A percentile compares a stretch with the other conserved stretches of the same genome.
Evolutionary conservation across 2,113 vertebrate genomes (phyloP).

Genomic region (Indicator indicator): DNA sequence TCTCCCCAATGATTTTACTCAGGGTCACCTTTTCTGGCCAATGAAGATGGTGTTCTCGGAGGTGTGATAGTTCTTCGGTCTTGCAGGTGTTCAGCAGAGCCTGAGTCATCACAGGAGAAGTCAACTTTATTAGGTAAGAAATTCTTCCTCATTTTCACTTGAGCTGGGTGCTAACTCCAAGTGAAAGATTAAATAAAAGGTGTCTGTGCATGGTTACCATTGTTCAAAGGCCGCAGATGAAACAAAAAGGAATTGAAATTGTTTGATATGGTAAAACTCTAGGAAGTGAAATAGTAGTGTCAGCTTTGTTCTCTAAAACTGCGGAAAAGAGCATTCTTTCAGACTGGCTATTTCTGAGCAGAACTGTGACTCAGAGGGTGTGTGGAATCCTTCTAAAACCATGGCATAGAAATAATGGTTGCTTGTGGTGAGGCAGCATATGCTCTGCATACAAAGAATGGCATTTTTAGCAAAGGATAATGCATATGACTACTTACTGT

Average conservation of each 20-base stretch:
- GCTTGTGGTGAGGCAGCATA: neutral
- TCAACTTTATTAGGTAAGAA: slow-evolving; percentile 90
- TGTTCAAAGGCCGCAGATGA: neutral
- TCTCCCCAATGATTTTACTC: neutral
- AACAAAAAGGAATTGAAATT: neutral
- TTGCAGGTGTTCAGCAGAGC: slow-evolving; percentile 86
- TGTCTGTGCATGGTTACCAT: fast-evolving
- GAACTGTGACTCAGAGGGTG: neutral
- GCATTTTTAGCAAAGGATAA: neutral
- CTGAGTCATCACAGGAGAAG: slow-evolving; percentile 84
- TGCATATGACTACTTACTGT: neutral
- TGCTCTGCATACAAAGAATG: neutral
- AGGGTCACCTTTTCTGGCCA: slow-evolving; percentile 96
- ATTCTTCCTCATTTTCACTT: neutral
- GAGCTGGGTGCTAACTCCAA: neutral
- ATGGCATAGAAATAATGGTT: neutral
- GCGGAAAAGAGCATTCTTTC: neutral
- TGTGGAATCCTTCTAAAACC: neutral
- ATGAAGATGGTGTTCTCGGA: slow-evolving; percentile 93
- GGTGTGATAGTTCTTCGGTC: slow-evolving; percentile 96
- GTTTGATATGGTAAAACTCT: neutral
- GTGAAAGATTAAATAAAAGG: neutral
- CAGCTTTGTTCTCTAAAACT: neutral
- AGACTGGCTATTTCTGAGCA: neutral
- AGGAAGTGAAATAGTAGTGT: neutral